phyloP scores from a whole-genome alignment of 2,797 vertebrate genomes.

The Darevskia nairensis region DNA sequence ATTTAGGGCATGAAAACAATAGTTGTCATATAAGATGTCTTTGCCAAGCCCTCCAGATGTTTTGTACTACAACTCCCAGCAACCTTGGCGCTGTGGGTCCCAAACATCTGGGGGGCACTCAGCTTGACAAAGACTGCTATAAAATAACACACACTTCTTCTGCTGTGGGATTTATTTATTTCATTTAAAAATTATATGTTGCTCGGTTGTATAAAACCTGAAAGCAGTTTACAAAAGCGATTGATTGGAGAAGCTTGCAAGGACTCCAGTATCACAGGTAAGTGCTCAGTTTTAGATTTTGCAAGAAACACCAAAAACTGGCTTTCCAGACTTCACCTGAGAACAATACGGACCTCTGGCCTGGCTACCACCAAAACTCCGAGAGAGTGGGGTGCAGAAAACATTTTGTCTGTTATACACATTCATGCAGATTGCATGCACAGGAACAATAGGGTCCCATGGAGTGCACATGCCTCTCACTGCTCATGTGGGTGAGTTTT shows the following conservation, averaged over 20 bases:
- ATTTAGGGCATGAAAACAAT: neutral
- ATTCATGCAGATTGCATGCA: neutral
- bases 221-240: too few relatives aligned
- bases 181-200: too few relatives aligned
- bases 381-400: neutral
- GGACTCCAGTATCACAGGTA: neutral
- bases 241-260: neutral
- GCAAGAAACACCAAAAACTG: neutral
- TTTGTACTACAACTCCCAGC: too few relatives aligned
- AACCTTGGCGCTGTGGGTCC: too few relatives aligned
- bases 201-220: too few relatives aligned
- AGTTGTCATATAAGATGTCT: neutral
- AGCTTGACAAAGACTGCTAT: neutral
- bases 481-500: neutral
- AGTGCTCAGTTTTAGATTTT: neutral
- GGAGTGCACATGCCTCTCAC: neutral
- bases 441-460: neutral
- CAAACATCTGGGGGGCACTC: too few relatives aligned
- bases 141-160: neutral
- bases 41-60: too few relatives aligned
- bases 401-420: neutral
- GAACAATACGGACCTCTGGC: neutral
- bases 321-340: neutral
- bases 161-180: too few relatives aligned
- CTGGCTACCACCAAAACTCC: too few relatives aligned